Evolutionary conservation across 2,888 invertebrate genomes (phyloP).

Genomic region (Rhimphoctona megacephalus): DNA sequence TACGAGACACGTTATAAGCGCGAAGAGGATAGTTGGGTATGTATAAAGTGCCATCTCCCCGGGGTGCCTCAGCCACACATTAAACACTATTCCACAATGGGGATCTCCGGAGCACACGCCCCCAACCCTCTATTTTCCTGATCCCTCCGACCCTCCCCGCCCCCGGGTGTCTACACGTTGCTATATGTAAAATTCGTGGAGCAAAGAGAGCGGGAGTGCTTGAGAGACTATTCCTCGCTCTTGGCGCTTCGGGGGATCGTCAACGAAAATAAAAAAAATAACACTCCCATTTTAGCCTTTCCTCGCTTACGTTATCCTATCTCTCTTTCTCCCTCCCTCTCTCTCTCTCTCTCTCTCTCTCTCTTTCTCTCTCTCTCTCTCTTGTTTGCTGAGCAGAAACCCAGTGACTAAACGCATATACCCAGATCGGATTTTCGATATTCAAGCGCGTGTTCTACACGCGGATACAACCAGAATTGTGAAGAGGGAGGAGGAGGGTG

Average conservation of each 20-base stretch:
- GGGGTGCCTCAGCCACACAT: conserved; percentile 72
- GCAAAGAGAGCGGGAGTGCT: not conserved
- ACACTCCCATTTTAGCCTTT: not conserved
- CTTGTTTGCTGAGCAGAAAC: not conserved
- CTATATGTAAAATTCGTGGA: not conserved
- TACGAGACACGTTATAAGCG: conserved; percentile 51
- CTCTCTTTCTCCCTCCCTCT: not conserved
- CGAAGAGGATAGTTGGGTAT: conserved; percentile 65
- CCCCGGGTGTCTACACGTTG: conserved; percentile 6
- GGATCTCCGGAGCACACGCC: conserved; percentile 32
- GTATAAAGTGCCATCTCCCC: conserved; percentile 74
- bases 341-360: not conserved
- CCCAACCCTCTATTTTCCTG: not conserved
- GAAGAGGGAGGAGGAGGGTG: not conserved
- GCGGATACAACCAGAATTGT: not conserved
- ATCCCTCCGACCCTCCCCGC: not conserved
- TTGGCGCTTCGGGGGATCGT: conserved; percentile 1
- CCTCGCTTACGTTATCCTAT: not conserved
- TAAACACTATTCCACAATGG: conserved; percentile 74
- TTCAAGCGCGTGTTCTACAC: conserved; percentile 7
- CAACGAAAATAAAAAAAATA: not conserved
- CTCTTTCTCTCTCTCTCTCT: not conserved
- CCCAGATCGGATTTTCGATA: conserved; percentile 6
- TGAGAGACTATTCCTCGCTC: not conserved
- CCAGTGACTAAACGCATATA: not conserved